These are phyloP conservation scores for Heliconius cydno DNA, from an alignment of 2,888 invertebrate genomes.

Conservation along the genomic window DNA sequence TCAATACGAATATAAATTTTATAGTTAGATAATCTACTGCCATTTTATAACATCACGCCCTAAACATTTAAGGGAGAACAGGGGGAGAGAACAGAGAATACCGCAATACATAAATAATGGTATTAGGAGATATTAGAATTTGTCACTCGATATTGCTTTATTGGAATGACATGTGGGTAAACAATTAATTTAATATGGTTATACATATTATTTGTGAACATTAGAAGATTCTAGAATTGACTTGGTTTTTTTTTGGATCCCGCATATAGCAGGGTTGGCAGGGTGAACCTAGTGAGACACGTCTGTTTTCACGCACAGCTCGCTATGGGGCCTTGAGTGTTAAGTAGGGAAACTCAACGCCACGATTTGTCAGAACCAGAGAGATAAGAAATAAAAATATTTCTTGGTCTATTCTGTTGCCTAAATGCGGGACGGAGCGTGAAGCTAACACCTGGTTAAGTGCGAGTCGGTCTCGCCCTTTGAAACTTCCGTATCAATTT, in stretches of 20 bases:
- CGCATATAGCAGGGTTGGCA: no score
- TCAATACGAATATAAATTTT: conserved; percentile 51
- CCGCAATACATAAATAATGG: conserved; percentile 72
- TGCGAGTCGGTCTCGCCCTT: no score
- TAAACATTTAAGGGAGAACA: conserved; percentile 55
- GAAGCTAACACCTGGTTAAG: not conserved
- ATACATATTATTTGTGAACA: conserved; percentile 31
- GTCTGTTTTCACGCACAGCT: no score
- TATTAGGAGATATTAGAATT: conserved; percentile 68
- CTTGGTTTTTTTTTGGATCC: no score
- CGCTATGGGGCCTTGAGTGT: no score
- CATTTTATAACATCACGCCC: conserved; percentile 71
- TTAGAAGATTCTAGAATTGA: not conserved
- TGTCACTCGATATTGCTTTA: conserved; percentile 55
- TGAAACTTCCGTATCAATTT: no score
- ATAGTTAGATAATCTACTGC: conserved; percentile 67
- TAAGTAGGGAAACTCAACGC: no score
- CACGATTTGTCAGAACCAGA: no score
- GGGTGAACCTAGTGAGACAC: no score
- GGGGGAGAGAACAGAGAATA: conserved; percentile 62
- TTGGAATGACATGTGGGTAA: conserved; percentile 56
- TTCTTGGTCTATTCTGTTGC: not conserved
- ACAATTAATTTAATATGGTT: conserved; percentile 53
- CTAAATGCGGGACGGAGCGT: not conserved
- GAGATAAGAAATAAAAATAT: no score